Base-by-base conservation (phyloP, 2,888 invertebrate genomes). In the Agrenia bidenticulata region DNA sequence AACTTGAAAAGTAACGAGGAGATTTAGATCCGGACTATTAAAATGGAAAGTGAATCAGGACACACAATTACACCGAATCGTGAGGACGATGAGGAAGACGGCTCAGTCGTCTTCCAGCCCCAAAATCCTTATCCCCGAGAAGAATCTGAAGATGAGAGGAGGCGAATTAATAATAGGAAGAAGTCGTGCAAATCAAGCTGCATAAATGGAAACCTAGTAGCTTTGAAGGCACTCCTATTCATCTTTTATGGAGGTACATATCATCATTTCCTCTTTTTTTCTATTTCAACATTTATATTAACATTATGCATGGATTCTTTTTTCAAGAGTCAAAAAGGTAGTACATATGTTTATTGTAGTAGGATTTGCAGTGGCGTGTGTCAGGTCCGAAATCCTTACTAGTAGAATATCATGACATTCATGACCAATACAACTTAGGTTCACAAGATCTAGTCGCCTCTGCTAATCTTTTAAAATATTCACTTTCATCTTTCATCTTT, bases 191-290 rank as follows among this genome's bases (percentile, higher is more conserved):
- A 62, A 49, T 70, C 68, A n/a, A 73, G 67, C 39, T 74, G 74
- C 65, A 66, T 74, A 50, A 74, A 74, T 65, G 66, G 65, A 57
- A 72, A 68, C 64, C 63, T 74, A n/a, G 41, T 74, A 53, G 67
- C 70, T 32, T 65, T 74, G 39, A 74, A 74, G 66, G 65, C 70
- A 50, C 71, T 74, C 61, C 72, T 74, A 24, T 74, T 74, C 60
- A 67, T 73, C 63, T 74, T 74, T 65, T 74, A 74, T 69, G 74
- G 74, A 62, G 74, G 74, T 74, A 67, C 67, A 64, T 59, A 7
- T 45, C n/a, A 45, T 45, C 45, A 5, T 17, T 15, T 5, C n/a
- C 19, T 45, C 45, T 45, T 5, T 9, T 45, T 5, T 15, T 45
- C 15, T 19, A 45, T 19, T 45, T 19, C 15, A 15, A 5, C 9